Percentiles rank a stretch among this genome's conserved stretches.
These are phyloP conservation scores for Cephalotes varians DNA, from an alignment of 2,888 invertebrate species.

Conservation along the genomic window DNA sequence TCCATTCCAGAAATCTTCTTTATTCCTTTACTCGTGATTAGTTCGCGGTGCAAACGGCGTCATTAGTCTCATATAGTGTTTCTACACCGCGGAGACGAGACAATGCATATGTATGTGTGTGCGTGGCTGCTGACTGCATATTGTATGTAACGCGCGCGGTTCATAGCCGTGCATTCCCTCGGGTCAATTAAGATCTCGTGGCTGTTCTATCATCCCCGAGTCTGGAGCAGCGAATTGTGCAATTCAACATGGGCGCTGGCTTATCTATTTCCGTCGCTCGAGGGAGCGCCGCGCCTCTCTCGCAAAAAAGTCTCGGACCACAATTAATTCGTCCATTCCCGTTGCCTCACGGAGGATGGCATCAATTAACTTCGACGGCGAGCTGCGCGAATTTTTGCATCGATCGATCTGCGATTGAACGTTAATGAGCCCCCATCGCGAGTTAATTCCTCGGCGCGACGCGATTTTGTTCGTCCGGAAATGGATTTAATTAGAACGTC, in stretches of 20 bases:
- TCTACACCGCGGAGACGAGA: constrained; percentile 42
- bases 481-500: constrained; percentile 29
- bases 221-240: constrained; percentile 70
- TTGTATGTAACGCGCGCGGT: constrained; percentile 62
- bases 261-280: constrained; percentile 54
- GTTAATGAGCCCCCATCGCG: constrained; percentile 29
- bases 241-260: constrained; percentile 59
- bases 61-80: constrained; percentile 61
- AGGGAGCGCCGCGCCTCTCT: constrained; percentile 2
- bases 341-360: neutral
- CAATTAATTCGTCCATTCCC: constrained; percentile 36
- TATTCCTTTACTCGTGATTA: constrained; percentile 53
- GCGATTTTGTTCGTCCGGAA: neutral
- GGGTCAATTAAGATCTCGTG: constrained; percentile 80
- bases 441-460: neutral
- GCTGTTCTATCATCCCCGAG: constrained; percentile 73
- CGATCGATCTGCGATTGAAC: constrained; percentile 8
- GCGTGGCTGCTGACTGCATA: constrained; percentile 35
- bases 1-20: neutral
- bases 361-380: constrained; percentile 21
- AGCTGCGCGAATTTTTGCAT: constrained; percentile 1
- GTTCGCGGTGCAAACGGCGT: constrained; percentile 56
- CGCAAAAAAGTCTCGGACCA: neutral
- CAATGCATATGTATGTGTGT: constrained; percentile 30
- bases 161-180: constrained; percentile 72